Conservation (phyloP, 2,888 invertebrate species). For the Andrena bicolor region DNA sequence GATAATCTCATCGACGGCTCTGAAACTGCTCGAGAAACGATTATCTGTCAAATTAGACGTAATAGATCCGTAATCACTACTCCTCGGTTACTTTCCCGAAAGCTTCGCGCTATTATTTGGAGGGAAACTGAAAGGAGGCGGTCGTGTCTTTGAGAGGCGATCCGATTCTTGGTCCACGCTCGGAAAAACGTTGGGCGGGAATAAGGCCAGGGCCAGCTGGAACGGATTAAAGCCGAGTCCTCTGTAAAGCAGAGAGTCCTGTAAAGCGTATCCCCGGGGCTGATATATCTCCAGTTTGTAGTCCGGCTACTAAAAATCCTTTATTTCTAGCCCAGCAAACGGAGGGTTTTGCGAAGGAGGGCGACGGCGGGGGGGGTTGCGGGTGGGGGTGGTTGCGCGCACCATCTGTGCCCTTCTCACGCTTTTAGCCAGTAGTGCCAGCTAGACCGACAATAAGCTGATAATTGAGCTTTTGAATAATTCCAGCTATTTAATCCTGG, state of each 20-base stretch:
- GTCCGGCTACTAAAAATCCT: conserved; percentile 69
- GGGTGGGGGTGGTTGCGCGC: conserved; percentile 53
- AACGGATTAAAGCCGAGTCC: conserved; percentile 64
- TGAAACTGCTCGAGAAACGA: not conserved
- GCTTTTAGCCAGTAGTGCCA: conserved; percentile 76
- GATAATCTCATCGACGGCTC: not conserved
- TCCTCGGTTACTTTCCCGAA: not conserved
- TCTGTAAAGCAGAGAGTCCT: conserved; percentile 55
- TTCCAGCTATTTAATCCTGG: conserved; percentile 78
- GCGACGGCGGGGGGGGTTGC: conserved; percentile 11
- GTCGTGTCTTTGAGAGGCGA: not conserved
- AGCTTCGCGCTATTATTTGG: not conserved
- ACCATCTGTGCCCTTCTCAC: conserved; percentile 79
- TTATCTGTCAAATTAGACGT: not conserved
- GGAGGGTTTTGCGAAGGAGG: conserved; percentile 35
- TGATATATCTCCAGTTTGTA: conserved; percentile 73
- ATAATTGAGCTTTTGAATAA: conserved; percentile 83
- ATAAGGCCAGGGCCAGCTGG: conserved; percentile 54
- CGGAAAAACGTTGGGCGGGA: conserved; percentile 56
- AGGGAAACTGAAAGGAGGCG: not conserved
- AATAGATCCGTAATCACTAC: too few relatives aligned
- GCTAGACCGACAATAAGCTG: conserved; percentile 82
- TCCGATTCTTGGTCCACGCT: conserved; percentile 20
- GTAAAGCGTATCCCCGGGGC: conserved; percentile 59
- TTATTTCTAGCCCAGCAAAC: conserved; percentile 64